Conservation (phyloP, 2,113 vertebrate species). For the Halichoerus grypus region DNA sequence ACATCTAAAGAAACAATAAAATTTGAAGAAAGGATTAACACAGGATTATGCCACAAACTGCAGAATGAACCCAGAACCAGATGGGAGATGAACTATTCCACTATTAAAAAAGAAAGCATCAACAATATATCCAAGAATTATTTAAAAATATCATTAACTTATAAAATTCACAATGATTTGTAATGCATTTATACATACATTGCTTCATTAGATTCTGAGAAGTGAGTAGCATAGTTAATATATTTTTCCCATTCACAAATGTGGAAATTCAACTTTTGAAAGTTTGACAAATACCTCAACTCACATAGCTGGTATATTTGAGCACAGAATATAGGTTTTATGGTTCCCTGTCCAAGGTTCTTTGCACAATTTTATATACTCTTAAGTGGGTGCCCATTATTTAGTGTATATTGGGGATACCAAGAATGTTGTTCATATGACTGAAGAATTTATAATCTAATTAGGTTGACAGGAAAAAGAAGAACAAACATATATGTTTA, state of each 20-base stretch:
- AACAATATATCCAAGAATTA: not conserved
- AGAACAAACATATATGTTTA: not conserved
- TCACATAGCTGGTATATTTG: not conserved
- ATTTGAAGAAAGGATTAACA: not conserved
- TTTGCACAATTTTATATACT: not conserved
- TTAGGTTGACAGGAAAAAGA: not conserved
- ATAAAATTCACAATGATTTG: not conserved
- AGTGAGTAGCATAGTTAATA: not conserved
- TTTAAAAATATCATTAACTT: conserved; percentile 7
- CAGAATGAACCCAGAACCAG: not conserved
- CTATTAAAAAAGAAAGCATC: not conserved
- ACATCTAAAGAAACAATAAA: not conserved
- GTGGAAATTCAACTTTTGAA: conserved; percentile 15
- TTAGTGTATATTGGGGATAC: not conserved
- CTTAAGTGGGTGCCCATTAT: not conserved
- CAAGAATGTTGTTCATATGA: not conserved
- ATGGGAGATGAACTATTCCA: not conserved
- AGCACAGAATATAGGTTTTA: not conserved
- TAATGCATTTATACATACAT: not conserved
- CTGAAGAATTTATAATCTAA: not conserved
- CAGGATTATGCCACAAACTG: not conserved
- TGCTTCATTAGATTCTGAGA: not conserved
- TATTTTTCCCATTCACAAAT: not conserved
- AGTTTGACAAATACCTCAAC: not conserved
- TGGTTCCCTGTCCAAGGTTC: not conserved